Percentiles rank a stretch among this genome's conserved stretches.
phyloP scores from a whole-genome alignment of 1,140 invertebrate genomes.

The Leucophenga varia region DNA sequence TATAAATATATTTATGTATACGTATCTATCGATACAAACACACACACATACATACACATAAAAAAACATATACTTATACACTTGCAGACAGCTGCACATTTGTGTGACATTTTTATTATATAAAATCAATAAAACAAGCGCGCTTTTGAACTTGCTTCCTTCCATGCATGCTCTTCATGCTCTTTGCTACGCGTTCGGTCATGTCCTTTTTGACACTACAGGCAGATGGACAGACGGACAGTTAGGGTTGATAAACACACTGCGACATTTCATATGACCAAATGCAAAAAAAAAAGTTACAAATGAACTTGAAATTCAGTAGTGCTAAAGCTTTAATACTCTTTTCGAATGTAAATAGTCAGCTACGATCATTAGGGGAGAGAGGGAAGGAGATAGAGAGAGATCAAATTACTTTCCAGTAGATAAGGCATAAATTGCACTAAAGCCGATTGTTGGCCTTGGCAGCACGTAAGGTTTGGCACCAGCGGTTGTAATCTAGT shows the following conservation, averaged over 20 bases:
- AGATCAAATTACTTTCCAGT: no score
- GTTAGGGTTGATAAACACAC: no score
- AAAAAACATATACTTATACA: slow-evolving; percentile 2
- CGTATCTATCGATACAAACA: neutral
- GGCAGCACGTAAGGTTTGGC: no score
- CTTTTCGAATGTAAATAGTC: no score
- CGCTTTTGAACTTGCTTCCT: slow-evolving; percentile 24
- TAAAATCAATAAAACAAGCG: slow-evolving; percentile 56
- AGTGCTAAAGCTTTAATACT: no score
- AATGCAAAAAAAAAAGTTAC: slow-evolving; percentile 13
- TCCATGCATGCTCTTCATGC: slow-evolving; percentile 2
- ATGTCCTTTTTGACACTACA: slow-evolving; percentile 55
- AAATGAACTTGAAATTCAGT: no score
- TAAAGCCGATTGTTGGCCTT: no score
- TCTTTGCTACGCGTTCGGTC: slow-evolving; percentile 41
- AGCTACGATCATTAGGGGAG: no score
- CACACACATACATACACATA: slow-evolving; percentile 1
- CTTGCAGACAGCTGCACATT: slow-evolving; percentile 10
- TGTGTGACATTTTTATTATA: slow-evolving; percentile 56
- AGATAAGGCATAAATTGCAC: no score
- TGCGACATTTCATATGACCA: neutral
- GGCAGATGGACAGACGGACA: slow-evolving; percentile 27
- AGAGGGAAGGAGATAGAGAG: no score
- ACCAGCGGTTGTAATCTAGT: no score
- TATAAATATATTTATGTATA: neutral